A percentile compares a stretch with the other conserved stretches of the same genome.
Evolutionary conservation across 1,140 invertebrate genomes (phyloP).

Genomic region (Saccostrea cuccullata): DNA sequence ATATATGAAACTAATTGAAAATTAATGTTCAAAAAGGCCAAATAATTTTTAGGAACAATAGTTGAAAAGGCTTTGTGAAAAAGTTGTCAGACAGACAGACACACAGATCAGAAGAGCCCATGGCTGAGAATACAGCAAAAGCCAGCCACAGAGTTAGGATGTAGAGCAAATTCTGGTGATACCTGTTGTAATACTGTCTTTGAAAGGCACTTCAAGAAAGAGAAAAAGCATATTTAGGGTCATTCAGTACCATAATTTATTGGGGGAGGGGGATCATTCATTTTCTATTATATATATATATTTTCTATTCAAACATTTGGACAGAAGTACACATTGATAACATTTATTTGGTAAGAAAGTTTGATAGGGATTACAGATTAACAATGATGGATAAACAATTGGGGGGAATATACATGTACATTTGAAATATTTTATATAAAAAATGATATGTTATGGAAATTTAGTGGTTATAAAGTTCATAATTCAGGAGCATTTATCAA

Average conservation of each 20-base stretch:
- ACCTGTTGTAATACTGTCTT: conserved; percentile 67
- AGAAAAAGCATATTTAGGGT: conserved; percentile 13
- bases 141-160: background rate
- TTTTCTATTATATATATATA: background rate
- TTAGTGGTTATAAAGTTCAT: background rate
- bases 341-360: too few species aligned
- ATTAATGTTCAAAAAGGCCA: too few species aligned
- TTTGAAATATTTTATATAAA: too few species aligned
- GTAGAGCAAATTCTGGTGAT: background rate
- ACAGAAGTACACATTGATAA: too few species aligned
- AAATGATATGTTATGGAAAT: too few species aligned
- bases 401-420: too few species aligned
- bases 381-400: too few species aligned
- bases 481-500: background rate
- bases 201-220: conserved; percentile 64
- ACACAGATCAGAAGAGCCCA: background rate
- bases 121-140: background rate
- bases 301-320: too few species aligned
- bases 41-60: too few species aligned
- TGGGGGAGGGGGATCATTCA: background rate
- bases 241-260: background rate
- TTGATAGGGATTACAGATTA: too few species aligned
- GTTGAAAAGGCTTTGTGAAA: too few species aligned
- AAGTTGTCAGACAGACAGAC: background rate
- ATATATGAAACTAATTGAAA: too few species aligned